Evolutionary conservation across 1,140 invertebrate species (phyloP), one percentile per base, ranked within the genome.

Genomic region (Drosophila novamexicana): DNA sequence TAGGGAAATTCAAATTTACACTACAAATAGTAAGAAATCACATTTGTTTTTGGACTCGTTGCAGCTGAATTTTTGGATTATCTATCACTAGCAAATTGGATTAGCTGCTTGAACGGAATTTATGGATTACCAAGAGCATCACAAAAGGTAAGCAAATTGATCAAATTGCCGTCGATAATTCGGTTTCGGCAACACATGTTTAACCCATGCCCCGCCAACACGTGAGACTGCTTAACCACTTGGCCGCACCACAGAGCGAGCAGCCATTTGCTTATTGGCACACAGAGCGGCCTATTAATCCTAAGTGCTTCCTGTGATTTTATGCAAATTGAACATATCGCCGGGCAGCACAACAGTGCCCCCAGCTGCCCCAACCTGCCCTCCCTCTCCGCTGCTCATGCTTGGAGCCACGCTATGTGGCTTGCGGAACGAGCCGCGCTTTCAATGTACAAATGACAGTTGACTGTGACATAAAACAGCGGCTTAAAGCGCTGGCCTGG

Each of bases 231-330:
- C 22, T 29, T 29, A 29, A 29, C 22, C 22, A 29, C 22, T 29
- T 29, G 22, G 22, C 22, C 22, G 22, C 22, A 29, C 22, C 22
- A 29, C 22, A 29, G 22, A 29, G 22, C 22, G 22, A 29, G 22
- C 37, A 76, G 45, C 56, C 56, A 50, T 36, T 50, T 29, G 47
- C 14, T 18, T 10, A 56, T 57, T 45, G 64, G 71, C 63, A 71
- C 42, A 7, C 64, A 22, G 50, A 63, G 53, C 45, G 65, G 66
- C 73, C 81, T 68, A 89, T 89, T 89, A 89, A 89, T 89, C 84
- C 85, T 89, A 89, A 89, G 84, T 84, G 84, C 84, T 90, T 88
- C 84, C 84, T 84, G 85, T 84, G 85, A 89, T 89, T 89, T 89
- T 89, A 89, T 89, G 84, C 77, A 89, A 89, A 89, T 89, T 68